Evolutionary conservation across 1,140 invertebrate genomes (phyloP), one percentile per base, ranked within the genome.

Genomic region (Nautilus pompilius): DNA sequence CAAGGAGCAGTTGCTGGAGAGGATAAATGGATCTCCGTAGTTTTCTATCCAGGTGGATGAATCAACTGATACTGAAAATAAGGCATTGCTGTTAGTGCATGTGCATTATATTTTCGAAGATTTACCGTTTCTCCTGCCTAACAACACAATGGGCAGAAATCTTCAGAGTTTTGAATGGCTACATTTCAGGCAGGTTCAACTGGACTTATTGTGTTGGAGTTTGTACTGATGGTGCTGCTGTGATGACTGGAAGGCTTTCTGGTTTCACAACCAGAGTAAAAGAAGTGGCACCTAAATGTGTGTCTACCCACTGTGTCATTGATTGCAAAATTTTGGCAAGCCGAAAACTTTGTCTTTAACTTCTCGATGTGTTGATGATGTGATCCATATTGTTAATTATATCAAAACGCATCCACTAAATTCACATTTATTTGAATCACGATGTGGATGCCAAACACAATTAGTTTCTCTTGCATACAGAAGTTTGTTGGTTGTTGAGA

Each of bases 261-360:
- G 48, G 48, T 49, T 49, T 49, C 10, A 49, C 20, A 20, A 17
- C 20, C 26, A 17, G 48, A 24, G 48, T 49, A 10, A 49, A 49
- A 24, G 20, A 49, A 22, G 48, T 20, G 8, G 48, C 48, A 2
- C 48, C 48, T 49, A 24, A 49, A 15, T 49, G 48, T 49, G 48
- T 20, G 48, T n/a, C n/a, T n/a, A n/a, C n/a, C n/a, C n/a, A n/a
- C n/a, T n/a, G n/a, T n/a, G n/a, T 29, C 3, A 56, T 56, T 15
- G 24, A 33, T 15, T 17, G 26, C 10, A 2, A 56, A 33, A 26
- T 29, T 22, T 17, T 30, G 28, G 30, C 54, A 20, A 33, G 13
- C 26, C 54, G 28, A 2, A 33, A 29, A 56, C 13, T 53, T 26
- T 46, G 63, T 71, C 71, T 67, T 60, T 24, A 75, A 63, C 20